Conservation (phyloP, 2,888 invertebrate species). For the Hirtodrosophila histrioides region DNA sequence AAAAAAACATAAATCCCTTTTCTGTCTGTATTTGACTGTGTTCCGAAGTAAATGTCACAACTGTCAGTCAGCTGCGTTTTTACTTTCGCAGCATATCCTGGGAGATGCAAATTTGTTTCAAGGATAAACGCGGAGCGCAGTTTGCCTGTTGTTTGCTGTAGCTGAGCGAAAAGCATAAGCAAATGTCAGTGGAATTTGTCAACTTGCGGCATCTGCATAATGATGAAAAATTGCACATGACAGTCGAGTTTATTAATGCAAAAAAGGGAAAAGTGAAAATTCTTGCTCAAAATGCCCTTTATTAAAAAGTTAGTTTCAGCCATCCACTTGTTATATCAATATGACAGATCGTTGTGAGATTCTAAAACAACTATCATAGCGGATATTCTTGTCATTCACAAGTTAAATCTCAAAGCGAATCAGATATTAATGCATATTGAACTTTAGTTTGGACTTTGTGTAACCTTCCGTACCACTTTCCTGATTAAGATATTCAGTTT, state of each 20-base stretch:
- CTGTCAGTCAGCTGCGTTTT: conserved; percentile 58
- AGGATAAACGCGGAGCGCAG: conserved; percentile 58
- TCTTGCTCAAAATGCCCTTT: conserved; percentile 25
- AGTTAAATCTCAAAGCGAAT: neutral
- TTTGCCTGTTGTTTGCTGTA: conserved; percentile 12
- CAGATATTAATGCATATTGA: neutral
- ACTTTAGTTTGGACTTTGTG: neutral
- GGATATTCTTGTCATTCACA: neutral
- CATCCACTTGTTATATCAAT: conserved; percentile 7
- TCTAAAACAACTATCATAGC: neutral
- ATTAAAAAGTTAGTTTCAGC: conserved; percentile 36
- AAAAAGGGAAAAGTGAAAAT: conserved; percentile 38
- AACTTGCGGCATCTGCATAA: conserved; percentile 57
- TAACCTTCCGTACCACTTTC: neutral
- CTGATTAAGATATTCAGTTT: conserved; percentile 8
- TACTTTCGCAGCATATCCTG: conserved; percentile 30
- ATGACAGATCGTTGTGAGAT: neutral
- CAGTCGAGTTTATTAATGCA: conserved; percentile 58
- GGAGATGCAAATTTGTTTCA: conserved; percentile 66
- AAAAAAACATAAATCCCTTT: conserved; percentile 29
- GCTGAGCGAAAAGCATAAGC: conserved; percentile 36
- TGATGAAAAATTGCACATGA: conserved; percentile 59
- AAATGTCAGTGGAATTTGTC: conserved; percentile 71
- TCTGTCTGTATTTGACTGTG: conserved; percentile 31
- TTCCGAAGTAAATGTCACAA: conserved; percentile 61